A percentile compares a stretch with the other conserved stretches of the same genome.
phyloP scores from a whole-genome alignment of 2,113 vertebrate species.

The Leptodactylus fuscus region DNA sequence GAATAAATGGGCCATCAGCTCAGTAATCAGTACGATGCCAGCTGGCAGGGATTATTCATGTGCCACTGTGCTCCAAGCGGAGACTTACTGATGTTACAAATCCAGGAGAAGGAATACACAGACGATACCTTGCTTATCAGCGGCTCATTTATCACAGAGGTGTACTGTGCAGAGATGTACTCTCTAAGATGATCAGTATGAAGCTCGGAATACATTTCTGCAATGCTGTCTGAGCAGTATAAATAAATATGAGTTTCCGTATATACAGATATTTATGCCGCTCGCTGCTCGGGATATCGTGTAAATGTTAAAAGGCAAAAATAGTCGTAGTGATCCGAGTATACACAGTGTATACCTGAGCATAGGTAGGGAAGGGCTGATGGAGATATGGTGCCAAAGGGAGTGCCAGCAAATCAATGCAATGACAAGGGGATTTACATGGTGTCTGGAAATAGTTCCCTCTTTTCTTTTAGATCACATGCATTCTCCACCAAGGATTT shows the following conservation, averaged over 20 bases:
- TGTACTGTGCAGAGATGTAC: neutral
- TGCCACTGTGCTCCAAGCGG: slow-evolving; percentile 30
- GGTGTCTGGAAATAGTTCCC: too few species aligned
- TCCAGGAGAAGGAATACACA: neutral
- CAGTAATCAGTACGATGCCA: slow-evolving; percentile 49
- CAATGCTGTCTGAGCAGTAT: neutral
- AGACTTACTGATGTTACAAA: slow-evolving; percentile 49
- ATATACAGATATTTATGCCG: neutral
- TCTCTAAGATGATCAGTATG: slow-evolving; percentile 12
- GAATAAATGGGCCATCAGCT: slow-evolving; percentile 56
- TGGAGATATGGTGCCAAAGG: neutral
- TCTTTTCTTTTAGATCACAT: too few species aligned
- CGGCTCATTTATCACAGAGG: neutral
- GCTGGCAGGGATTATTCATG: slow-evolving; percentile 49
- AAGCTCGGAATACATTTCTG: neutral
- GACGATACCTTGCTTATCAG: slow-evolving; percentile 6
- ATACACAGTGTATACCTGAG: neutral
- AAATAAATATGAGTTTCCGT: neutral
- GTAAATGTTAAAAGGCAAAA: neutral
- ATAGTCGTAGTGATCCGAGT: neutral
- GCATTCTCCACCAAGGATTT: too few species aligned
- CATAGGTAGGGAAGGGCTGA: neutral
- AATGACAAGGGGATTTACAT: too few species aligned
- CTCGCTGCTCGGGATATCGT: neutral
- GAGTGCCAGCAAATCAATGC: neutral